A percentile compares a stretch with the other conserved stretches of the same genome.
phyloP scores from a whole-genome alignment of 1,140 invertebrate species.

The Bombus sibiricus region DNA sequence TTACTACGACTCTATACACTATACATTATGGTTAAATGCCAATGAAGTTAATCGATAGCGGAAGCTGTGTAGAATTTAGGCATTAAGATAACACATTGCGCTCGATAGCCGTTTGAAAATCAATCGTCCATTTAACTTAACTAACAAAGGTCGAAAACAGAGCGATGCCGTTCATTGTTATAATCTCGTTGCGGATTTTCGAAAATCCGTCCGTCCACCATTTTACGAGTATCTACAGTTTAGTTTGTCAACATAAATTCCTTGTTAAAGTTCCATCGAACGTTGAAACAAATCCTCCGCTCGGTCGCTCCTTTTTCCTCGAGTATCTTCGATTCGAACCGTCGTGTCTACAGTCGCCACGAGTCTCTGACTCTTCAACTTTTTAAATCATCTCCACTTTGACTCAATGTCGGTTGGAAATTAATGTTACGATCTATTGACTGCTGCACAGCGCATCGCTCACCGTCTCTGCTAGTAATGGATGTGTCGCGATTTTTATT shows the following conservation, averaged over 20 bases:
- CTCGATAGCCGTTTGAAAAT: not conserved
- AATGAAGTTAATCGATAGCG: constrained; percentile 37
- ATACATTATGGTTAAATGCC: constrained; percentile 36
- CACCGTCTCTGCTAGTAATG: constrained; percentile 8
- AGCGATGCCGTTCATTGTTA: not conserved
- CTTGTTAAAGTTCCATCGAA: constrained; percentile 23
- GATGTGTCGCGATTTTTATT: constrained; percentile 33
- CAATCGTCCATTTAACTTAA: not conserved
- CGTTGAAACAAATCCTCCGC: not conserved
- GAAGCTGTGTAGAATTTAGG: not conserved
- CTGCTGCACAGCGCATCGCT: not conserved
- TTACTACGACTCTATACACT: constrained; percentile 9
- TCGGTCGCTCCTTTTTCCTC: not conserved
- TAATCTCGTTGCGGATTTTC: constrained; percentile 16
- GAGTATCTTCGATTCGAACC: constrained; percentile 38
- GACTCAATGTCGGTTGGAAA: not conserved
- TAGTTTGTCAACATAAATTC: constrained; percentile 51
- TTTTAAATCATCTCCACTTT: not conserved
- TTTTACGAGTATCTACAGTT: not conserved
- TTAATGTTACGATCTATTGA: constrained; percentile 3
- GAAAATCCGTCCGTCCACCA: not conserved
- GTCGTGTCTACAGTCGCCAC: not conserved
- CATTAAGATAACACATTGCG: constrained; percentile 40
- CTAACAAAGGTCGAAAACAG: no score
- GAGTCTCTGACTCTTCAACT: constrained; percentile 21